phyloP scores from a whole-genome alignment of 2,888 invertebrate genomes.

The Idaea dimidiata region DNA sequence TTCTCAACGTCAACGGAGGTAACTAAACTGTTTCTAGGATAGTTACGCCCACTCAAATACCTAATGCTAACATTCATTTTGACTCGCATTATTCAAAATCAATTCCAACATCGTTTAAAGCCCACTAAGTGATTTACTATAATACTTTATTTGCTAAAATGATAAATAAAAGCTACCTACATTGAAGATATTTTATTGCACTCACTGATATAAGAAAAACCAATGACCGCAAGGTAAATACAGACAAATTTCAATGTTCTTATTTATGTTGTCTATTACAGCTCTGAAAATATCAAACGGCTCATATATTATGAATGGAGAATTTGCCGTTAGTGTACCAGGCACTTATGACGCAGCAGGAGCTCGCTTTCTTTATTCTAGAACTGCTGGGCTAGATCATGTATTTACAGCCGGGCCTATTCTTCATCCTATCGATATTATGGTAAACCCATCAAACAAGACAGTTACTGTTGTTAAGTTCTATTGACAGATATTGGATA shows the following conservation, averaged over 20 bases:
- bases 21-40: conserved; percentile 5
- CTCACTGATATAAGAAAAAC: conserved; percentile 12
- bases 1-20: background rate
- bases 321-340: conserved; percentile 87
- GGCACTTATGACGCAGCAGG: conserved; percentile 90
- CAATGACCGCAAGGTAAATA: conserved; percentile 17
- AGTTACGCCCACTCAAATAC: conserved; percentile 50
- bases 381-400: conserved; percentile 87
- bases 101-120: conserved; percentile 38
- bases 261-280: conserved; percentile 58
- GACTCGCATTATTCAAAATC: conserved; percentile 46
- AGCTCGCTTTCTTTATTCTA: conserved; percentile 88
- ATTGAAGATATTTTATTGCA: conserved; percentile 13
- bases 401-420: conserved; percentile 90
- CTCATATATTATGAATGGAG: conserved; percentile 90
- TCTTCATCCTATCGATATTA: conserved; percentile 87
- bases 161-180: conserved; percentile 20
- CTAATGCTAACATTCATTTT: conserved; percentile 46
- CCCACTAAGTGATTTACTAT: conserved; percentile 33
- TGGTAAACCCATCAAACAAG: conserved; percentile 76
- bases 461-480: background rate
- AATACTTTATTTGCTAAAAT: conserved; percentile 18
- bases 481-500: background rate
- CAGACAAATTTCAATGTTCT: conserved; percentile 14
- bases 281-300: conserved; percentile 89